phyloP scores from a whole-genome alignment of 2,888 invertebrate species.

The Drosophila birchii region DNA sequence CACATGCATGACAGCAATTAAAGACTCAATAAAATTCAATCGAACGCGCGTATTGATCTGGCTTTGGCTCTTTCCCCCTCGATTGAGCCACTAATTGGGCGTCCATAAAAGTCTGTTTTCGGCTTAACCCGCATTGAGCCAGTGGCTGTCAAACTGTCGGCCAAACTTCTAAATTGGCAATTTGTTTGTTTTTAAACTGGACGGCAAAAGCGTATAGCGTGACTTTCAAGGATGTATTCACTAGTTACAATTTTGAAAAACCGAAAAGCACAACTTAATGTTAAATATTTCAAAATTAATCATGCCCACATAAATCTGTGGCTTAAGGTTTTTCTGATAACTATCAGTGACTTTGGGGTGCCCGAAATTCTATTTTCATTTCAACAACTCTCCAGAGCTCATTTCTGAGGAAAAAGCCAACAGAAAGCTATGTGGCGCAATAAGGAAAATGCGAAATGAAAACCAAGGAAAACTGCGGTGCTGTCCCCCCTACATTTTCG shows the following conservation, averaged over 20 bases:
- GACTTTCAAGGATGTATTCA: not conserved
- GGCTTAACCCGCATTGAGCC: slow-evolving; percentile 30
- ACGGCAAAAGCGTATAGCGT: not conserved
- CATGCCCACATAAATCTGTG: not conserved
- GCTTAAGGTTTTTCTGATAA: not conserved
- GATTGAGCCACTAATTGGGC: slow-evolving; percentile 52
- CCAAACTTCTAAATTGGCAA: slow-evolving; percentile 40
- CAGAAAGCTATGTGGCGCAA: slow-evolving; percentile 16
- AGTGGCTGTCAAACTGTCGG: slow-evolving; percentile 47
- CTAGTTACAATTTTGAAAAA: no score
- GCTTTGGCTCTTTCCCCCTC: slow-evolving; percentile 5
- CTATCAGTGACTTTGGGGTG: not conserved
- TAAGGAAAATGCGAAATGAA: slow-evolving; percentile 56
- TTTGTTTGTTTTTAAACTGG: slow-evolving; percentile 4
- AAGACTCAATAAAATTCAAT: slow-evolving; percentile 78
- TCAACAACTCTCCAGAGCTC: slow-evolving; percentile 4
- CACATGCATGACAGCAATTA: slow-evolving; percentile 66
- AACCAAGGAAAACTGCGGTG: slow-evolving; percentile 47
- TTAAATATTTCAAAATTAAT: no score
- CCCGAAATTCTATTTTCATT: slow-evolving; percentile 5
- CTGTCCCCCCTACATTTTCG: slow-evolving; percentile 56
- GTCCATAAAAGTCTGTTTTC: slow-evolving; percentile 46
- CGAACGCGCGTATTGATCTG: slow-evolving; percentile 30
- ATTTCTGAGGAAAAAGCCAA: slow-evolving; percentile 1
- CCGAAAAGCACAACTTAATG: no score